Base-by-base conservation (phyloP, 2,113 vertebrate species). In the Catharus minimus region DNA sequence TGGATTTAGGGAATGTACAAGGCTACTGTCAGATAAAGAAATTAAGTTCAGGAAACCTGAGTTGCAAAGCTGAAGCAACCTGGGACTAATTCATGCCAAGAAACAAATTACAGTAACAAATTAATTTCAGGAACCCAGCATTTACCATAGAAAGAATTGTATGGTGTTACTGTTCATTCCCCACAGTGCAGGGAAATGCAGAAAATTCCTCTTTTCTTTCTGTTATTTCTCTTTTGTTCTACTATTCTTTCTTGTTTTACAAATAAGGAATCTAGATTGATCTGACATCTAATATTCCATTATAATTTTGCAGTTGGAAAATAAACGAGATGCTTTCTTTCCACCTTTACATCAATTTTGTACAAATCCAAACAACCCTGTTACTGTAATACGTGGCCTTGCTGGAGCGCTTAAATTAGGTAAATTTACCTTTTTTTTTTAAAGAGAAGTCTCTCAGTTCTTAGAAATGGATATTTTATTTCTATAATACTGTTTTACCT, bases 281-380 rank as follows among this genome's bases (percentile, higher is more conserved):
- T 68, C 39, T 77, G 80, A 84, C 55, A 39, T 61, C 44, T 97
- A 95, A 97, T 89, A 52, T 24, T 84, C 46, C 43, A 71, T 96
- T 97, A 66, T 90, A 86, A 96, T 97, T 97, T 91, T 96, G 38
- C 98, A 99, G 99, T 98, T 99, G 94, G 99, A 99, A 98, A 99
- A 99, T 97, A 99, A 99, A 97, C 98, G 99, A 96, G 99, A 99
- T 82, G 99, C 98, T 95, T 99, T 99, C 97, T 99, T 99, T 97
- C 99, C 99, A 92, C 98, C 99, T 50, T 98, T 99, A 92, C 99
- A 99, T 95, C 99, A 99, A 96, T 99, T 99, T 98, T 99, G 99
- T 98, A 99, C 99, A 97, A 99, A 99, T 97, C 98, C 99, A 78
- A 98, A 98, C 98, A 99, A 99, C 97, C 99, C 99, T 49, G 99